A percentile compares a stretch with the other conserved stretches of the same genome.
Evolutionary conservation across 2,797 vertebrate species (phyloP).

Genomic region (Pipistrellus pipistrellus): DNA sequence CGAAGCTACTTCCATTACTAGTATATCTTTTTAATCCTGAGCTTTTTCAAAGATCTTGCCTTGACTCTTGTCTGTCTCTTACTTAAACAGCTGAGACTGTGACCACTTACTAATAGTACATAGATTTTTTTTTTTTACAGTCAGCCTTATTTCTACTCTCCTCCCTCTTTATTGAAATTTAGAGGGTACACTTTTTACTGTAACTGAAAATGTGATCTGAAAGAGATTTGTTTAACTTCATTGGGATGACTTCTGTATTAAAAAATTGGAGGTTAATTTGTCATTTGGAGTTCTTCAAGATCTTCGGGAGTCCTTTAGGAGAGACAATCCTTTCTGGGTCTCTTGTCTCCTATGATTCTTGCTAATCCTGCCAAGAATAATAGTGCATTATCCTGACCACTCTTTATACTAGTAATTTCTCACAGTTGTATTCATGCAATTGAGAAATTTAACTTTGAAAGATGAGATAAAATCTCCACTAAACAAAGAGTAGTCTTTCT

Average conservation of each 20-base stretch:
- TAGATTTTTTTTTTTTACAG: not conserved
- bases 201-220: not conserved
- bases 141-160: not conserved
- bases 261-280: not conserved
- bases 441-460: not conserved
- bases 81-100: not conserved
- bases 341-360: not conserved
- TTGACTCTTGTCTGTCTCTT: not conserved
- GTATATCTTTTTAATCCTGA: conserved; percentile 15
- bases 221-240: not conserved
- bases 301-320: not conserved
- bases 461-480: not conserved
- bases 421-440: not conserved
- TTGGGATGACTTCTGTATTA: not conserved
- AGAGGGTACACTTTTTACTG: not conserved
- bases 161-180: not conserved
- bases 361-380: not conserved
- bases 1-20: not conserved
- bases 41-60: not conserved
- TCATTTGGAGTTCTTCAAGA: not conserved
- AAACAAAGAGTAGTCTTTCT: not conserved
- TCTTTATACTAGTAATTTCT: not conserved
- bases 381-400: not conserved
- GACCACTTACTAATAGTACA: not conserved
- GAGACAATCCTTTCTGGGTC: not conserved